These are phyloP conservation scores for Dicrostonyx torquatus DNA, from an alignment of 2,797 vertebrate species.

Conservation along the genomic window DNA sequence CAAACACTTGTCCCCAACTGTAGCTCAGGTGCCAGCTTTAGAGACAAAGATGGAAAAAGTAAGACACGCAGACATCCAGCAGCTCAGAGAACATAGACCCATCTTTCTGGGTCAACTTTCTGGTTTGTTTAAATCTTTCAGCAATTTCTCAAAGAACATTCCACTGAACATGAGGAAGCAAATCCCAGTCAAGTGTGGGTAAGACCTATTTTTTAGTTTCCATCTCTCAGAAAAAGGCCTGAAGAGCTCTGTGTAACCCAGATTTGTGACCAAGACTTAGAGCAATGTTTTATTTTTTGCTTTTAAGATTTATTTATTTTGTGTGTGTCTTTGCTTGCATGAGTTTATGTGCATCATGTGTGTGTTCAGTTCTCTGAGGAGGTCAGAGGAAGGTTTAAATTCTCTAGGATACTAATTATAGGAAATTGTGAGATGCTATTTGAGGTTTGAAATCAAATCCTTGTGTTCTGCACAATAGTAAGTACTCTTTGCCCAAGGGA, in stretches of 20 bases:
- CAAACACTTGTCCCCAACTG: neutral
- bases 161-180: neutral
- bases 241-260: neutral
- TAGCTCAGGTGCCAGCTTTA: neutral
- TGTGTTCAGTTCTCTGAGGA: neutral
- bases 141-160: neutral
- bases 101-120: rapidly evolving
- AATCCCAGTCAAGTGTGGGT: rapidly evolving
- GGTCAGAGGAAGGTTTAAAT: neutral
- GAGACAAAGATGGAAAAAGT: rapidly evolving
- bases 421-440: neutral
- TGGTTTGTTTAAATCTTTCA: neutral
- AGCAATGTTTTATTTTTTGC: neutral
- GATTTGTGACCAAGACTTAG: neutral
- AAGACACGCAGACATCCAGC: neutral
- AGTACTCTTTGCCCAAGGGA: neutral
- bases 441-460: neutral
- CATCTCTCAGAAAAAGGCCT: neutral
- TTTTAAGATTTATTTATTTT: neutral
- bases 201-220: neutral
- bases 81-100: neutral
- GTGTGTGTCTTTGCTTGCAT: neutral
- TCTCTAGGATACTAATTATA: neutral
- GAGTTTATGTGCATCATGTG: neutral
- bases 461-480: neutral